A percentile compares a stretch with the other conserved stretches of the same genome.
Evolutionary conservation across 2,888 invertebrate genomes (phyloP).

Genomic region (Drosophila atripex): DNA sequence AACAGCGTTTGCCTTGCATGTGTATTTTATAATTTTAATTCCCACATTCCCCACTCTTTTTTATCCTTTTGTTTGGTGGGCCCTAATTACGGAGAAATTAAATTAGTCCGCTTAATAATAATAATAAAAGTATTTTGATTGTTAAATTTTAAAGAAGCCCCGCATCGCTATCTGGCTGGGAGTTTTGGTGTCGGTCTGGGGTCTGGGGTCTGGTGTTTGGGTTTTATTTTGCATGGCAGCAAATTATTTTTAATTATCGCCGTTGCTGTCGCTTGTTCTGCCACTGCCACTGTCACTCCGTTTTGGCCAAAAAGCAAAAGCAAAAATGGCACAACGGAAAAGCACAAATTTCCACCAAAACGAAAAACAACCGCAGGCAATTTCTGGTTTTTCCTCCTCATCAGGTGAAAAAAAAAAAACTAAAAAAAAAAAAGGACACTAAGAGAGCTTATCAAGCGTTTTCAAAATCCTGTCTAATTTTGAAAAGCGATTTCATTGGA

Average conservation of each 20-base stretch:
- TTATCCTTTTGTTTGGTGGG: neutral
- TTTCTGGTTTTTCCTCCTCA: conserved; percentile 48
- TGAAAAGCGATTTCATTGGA: too few relatives aligned
- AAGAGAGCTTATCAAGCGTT: conserved; percentile 19
- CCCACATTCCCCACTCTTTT: neutral
- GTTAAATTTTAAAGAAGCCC: neutral
- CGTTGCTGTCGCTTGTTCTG: conserved; percentile 55
- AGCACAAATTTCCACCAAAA: conserved; percentile 9
- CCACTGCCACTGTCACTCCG: conserved; percentile 60
- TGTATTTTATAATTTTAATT: neutral
- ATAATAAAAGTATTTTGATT: conserved; percentile 1
- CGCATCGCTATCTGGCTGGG: conserved; percentile 3
- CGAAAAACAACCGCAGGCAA: conserved; percentile 63
- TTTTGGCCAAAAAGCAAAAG: conserved; percentile 9
- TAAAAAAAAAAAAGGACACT: neutral
- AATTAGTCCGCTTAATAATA: conserved; percentile 2
- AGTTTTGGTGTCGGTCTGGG: conserved; percentile 16
- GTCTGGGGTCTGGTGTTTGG: conserved; percentile 24
- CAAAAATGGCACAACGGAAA: conserved; percentile 9
- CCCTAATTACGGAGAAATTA: conserved; percentile 2
- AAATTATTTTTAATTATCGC: conserved; percentile 76
- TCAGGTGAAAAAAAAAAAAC: conserved; percentile 5
- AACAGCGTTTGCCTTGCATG: conserved; percentile 1
- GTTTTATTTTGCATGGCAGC: conserved; percentile 63
- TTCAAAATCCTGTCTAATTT: conserved; percentile 22